These are phyloP conservation scores for Laticauda laticaudata DNA, from an alignment of 2,113 vertebrate genomes.

Conservation along the genomic window DNA sequence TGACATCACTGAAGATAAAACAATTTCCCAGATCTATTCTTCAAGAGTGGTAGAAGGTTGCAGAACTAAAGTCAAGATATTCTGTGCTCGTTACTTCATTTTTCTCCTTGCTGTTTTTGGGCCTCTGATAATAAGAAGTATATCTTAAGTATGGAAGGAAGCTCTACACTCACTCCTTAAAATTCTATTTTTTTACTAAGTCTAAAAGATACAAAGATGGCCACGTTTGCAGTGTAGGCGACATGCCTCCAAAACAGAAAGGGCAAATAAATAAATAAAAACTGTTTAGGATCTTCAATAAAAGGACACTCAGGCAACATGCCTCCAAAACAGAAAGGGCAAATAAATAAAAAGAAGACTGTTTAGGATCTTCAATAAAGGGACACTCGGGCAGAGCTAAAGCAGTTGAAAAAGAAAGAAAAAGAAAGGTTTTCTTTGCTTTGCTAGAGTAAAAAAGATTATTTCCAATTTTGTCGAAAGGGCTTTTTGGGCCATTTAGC, in stretches of 20 bases:
- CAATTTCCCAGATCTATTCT: background rate
- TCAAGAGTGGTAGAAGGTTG: background rate
- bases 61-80: background rate
- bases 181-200: background rate
- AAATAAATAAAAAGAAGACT: background rate
- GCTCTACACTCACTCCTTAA: background rate
- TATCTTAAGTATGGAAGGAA: background rate
- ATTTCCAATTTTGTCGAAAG: slow-evolving; percentile 56
- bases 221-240: background rate
- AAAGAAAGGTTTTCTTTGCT: slow-evolving; percentile 47
- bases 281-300: background rate
- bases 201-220: background rate
- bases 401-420: slow-evolving; percentile 47
- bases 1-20: background rate
- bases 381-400: too few species aligned
- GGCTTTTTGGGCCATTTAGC: slow-evolving; percentile 52
- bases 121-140: background rate
- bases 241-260: background rate
- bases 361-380: background rate
- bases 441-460: slow-evolving; percentile 56
- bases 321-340: background rate
- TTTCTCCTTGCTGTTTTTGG: background rate
- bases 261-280: background rate
- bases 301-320: background rate
- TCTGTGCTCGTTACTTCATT: background rate